Evolutionary conservation across 2,888 invertebrate genomes (phyloP).

Genomic region (Sarcophaga variegata): DNA sequence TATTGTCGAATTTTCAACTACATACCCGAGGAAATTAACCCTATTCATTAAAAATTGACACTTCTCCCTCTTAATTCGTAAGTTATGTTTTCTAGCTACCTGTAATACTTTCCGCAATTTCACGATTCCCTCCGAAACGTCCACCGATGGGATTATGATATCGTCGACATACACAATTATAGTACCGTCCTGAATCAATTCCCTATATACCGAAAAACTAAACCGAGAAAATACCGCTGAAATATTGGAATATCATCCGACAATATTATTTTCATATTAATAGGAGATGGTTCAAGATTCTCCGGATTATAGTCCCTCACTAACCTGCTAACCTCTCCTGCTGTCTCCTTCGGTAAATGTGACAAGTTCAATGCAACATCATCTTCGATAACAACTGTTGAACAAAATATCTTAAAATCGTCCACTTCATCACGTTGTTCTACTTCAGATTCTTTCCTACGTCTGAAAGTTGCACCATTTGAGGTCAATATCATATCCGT

Average conservation of each 20-base stretch:
- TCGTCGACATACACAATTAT: conserved; percentile 28
- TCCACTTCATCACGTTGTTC: neutral
- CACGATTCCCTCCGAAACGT: conserved; percentile 10
- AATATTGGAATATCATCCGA: conserved; percentile 60
- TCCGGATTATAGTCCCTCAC: neutral
- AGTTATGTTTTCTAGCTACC: conserved; percentile 45
- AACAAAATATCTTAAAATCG: conserved; percentile 7
- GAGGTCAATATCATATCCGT: too few species aligned
- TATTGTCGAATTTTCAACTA: conserved; percentile 57
- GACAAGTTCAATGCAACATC: neutral
- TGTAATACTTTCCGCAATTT: conserved; percentile 37
- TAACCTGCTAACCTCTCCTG: neutral
- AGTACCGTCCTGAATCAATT: conserved; percentile 55
- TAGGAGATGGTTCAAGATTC: conserved; percentile 29
- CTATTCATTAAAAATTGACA: conserved; percentile 64
- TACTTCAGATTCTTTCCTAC: too few species aligned
- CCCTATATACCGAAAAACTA: conserved; percentile 55
- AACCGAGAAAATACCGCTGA: conserved; percentile 31
- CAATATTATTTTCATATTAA: conserved; percentile 60
- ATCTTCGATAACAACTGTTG: neutral
- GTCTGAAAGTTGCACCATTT: too few species aligned
- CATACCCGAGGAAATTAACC: conserved; percentile 63
- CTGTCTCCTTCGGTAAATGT: neutral
- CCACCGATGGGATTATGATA: conserved; percentile 44
- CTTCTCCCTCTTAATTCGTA: conserved; percentile 67